Evolutionary conservation across 2,113 vertebrate genomes (phyloP), one percentile per base, ranked within the genome.

Genomic region (Seriola quinqueradiata): DNA sequence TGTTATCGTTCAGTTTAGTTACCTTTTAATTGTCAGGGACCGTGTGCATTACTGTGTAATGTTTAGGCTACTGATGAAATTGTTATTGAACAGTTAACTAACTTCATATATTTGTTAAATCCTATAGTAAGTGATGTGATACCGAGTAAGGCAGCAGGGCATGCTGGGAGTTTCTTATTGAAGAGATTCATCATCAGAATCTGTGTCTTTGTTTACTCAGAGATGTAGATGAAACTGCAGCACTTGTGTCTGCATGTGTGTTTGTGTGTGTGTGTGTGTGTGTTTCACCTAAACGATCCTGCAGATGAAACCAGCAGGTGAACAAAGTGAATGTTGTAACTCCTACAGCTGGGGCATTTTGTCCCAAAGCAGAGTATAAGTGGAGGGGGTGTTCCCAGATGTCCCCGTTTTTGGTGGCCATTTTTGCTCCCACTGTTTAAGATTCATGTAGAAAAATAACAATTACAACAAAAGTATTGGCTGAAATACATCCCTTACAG

Each of bases 171-270:
- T 58, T 82, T 79, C 32, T 75, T 82, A 79, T 82, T 86, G 38
- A 77, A 69, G 34, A 66, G 25, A 73, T 83, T 77, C 72, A 80
- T 83, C 64, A 81, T 80, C 69, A 77, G 42, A 72, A 44, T 52
- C 66, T 72, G 77, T n/a, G 21, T 54, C 73, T 67, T 70, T 73
- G 66, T 74, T 79, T 79, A 80, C 23, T 38, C 58, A 66, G 14
- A 25, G 40, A 58, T 7, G 8, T 28, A 34, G 44, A 60, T 8
- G 10, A 10, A 48, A 48, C 48, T 17, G 25, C 2, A 7, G 5
- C 3, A 38, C 25, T 25, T 25, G 25, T 57, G 38, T 79, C 21
- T 76, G 50, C 64, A 14, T 44, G 38, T 25, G 25, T 25, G 25
- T 25, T 25, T 58, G 8, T 55, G 52, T 55, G 21, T n/a, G n/a